A percentile compares a stretch with the other conserved stretches of the same genome.
Evolutionary conservation across 2,797 vertebrate genomes (phyloP).

Genomic region (Knipowitschia caucasica): DNA sequence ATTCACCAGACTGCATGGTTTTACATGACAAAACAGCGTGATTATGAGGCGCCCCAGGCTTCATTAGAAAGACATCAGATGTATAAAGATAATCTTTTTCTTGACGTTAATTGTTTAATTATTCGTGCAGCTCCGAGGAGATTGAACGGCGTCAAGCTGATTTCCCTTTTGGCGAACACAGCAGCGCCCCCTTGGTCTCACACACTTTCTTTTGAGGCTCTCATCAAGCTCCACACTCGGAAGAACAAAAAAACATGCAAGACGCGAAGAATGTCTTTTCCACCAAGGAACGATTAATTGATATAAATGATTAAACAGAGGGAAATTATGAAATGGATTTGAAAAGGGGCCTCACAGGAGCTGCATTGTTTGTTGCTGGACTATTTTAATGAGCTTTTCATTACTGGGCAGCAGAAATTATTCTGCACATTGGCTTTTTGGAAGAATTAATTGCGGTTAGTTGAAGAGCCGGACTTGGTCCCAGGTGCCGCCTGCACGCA

Average conservation of each 20-base stretch:
- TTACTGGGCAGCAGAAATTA: constrained; percentile 96
- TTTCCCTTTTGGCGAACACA: constrained; percentile 89
- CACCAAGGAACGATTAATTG: constrained; percentile 99
- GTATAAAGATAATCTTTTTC: constrained; percentile 89
- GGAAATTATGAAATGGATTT: constrained; percentile 95
- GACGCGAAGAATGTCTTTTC: constrained; percentile 91
- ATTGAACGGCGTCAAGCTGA: constrained; percentile 84
- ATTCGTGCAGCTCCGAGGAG: constrained; percentile 81
- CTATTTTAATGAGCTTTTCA: constrained; percentile 98
- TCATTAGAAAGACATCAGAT: constrained; percentile 87
- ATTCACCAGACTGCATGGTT: constrained; percentile 64
- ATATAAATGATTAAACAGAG: constrained; percentile 97
- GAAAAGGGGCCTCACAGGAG: constrained; percentile 94
- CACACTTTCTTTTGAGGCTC: constrained; percentile 80
- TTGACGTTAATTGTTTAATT: constrained; percentile 95
- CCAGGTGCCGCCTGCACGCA: constrained; percentile 42
- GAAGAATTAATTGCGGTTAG: constrained; percentile 86
- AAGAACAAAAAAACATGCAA: constrained; percentile 78
- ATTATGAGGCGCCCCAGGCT: constrained; percentile 69
- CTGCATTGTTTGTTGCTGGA: constrained; percentile 95
- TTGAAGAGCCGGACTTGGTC: constrained; percentile 55
- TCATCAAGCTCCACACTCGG: constrained; percentile 62
- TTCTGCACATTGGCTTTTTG: constrained; percentile 74
- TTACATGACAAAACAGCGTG: constrained; percentile 76
- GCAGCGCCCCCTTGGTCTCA: constrained; percentile 86